These are phyloP conservation scores for Albula glossodonta DNA, from an alignment of 2,113 vertebrate genomes.

Conservation along the genomic window DNA sequence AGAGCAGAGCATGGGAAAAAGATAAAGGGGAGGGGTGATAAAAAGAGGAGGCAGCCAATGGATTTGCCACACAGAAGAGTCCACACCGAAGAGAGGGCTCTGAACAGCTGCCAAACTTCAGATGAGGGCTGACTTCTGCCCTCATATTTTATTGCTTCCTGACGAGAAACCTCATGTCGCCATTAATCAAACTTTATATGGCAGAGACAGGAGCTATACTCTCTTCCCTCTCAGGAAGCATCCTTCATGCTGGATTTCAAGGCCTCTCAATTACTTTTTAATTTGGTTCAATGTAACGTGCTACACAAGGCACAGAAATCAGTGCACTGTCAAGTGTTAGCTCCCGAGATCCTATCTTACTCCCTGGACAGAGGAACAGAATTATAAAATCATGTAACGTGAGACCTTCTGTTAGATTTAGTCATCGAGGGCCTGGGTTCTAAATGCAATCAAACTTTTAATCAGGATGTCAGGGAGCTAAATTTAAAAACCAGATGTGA, in stretches of 20 bases:
- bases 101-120: constrained; percentile 45
- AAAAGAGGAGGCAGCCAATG: constrained; percentile 17
- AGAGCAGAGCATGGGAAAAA: neutral
- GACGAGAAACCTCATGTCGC: constrained; percentile 40
- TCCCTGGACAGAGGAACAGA: neutral
- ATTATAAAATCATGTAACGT: neutral
- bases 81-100: constrained; percentile 35
- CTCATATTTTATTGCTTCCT: constrained; percentile 53
- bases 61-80: constrained; percentile 29
- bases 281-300: constrained; percentile 18
- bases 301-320: constrained; percentile 3
- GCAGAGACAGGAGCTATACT: constrained; percentile 26
- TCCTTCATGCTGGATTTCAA: constrained; percentile 22
- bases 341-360: neutral
- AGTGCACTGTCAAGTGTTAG: neutral
- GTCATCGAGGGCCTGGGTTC: neutral
- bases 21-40: neutral
- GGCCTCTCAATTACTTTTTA: constrained; percentile 29
- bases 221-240: neutral
- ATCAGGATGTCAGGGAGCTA: neutral
- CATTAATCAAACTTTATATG: constrained; percentile 49
- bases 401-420: neutral
- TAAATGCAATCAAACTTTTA: neutral
- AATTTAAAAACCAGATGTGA: neutral
- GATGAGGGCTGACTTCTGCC: constrained; percentile 50